Base-by-base conservation (phyloP, 1,140 invertebrate species). In the Atta texana region DNA sequence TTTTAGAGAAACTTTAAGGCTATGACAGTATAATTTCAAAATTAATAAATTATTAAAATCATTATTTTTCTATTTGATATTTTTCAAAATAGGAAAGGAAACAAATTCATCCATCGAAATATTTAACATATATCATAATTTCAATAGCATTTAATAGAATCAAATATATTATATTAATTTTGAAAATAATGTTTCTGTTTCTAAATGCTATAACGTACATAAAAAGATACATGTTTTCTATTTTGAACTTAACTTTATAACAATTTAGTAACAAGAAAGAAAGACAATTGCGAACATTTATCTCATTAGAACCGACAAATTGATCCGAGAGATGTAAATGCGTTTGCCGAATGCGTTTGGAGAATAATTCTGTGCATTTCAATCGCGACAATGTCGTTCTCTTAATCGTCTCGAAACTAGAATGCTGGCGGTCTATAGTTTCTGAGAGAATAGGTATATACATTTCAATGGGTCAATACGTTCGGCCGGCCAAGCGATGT, bases 401-500 rank as follows among this genome's bases (percentile, higher is more conserved):
- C 14, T 81, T 82, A 49, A 82, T 82, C 55, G 68, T 31, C 21
- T 5, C 24, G 1, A 14, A 69, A 69, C 39, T 59, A 44, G 53
- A 31, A 28, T 72, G 10, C 34, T 28, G 31, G 51, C 31, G 63
- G 7, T 39, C 31, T 71, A n/a, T 57, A 49, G 31, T 61, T 82
- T 51, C 34, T 49, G 39, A 44, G 39, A 44, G 39, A 44, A 10
- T 2, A 51, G 8, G 51, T 71, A 49, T 81, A 71, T n/a, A 72
- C 31, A 10, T 72, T 82, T 59, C 53, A 82, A 82, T 82, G 78
- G 66, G 78, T 72, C 53, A 82, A 72, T 82, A 82, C 53, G 31
- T 74, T 49, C 18, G 78, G 24, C n/a, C 21, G 12, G 24, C 18
- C 49, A 6, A 31, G 21, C 34, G 21, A 16, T 16, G 69, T 59